These are phyloP conservation scores for Mesorhabditis sp. DNA, from an alignment of 2,888 invertebrate species.

Conservation along the genomic window DNA sequence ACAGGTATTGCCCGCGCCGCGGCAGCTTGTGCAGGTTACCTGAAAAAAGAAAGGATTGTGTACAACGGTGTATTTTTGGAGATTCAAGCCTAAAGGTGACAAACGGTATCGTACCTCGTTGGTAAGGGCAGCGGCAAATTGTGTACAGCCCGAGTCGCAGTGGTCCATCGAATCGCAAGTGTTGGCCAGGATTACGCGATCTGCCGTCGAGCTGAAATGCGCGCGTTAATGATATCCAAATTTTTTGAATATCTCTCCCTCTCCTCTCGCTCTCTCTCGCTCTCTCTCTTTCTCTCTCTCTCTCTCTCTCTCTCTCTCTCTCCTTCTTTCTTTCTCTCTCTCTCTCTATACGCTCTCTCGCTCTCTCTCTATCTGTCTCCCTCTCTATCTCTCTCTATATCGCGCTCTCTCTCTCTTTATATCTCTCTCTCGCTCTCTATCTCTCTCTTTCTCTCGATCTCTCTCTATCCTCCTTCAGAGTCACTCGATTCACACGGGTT, in stretches of 20 bases:
- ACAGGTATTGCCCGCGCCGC: background rate
- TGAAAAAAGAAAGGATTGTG: background rate
- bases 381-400: too few species aligned
- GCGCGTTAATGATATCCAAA: too few species aligned
- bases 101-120: background rate
- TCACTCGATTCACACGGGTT: too few species aligned
- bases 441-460: too few species aligned
- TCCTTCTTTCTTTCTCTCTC: background rate
- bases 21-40: constrained; percentile 4
- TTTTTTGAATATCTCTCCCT: too few species aligned
- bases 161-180: background rate
- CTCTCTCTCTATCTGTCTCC: too few species aligned
- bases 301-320: too few species aligned
- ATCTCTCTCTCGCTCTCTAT: too few species aligned
- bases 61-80: background rate
- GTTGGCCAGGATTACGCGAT: background rate
- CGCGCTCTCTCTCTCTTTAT: too few species aligned
- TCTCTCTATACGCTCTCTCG: background rate
- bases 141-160: background rate
- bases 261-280: too few species aligned
- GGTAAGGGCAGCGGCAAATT: background rate
- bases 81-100: background rate
- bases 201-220: background rate
- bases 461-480: too few species aligned
- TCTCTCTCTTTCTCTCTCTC: too few species aligned